Evolutionary conservation across 2,888 invertebrate species (phyloP), one percentile per base, ranked within the genome.

Genomic region (Rhogogaster chlorosoma): DNA sequence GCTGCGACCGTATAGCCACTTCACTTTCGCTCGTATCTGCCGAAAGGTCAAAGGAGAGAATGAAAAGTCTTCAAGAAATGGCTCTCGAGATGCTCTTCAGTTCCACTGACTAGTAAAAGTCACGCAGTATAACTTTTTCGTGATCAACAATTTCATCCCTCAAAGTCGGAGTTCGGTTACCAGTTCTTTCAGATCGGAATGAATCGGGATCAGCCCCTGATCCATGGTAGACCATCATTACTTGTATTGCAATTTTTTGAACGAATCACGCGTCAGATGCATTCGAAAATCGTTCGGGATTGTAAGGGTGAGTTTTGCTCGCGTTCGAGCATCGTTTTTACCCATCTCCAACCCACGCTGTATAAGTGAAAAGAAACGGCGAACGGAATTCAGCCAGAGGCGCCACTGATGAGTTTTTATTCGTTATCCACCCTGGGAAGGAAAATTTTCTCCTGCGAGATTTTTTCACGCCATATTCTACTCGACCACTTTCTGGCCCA

Each of bases 21-120:
- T 83, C 70, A 83, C 83, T 83, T 83, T 83, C 83, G 83, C 83
- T 67, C 83, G 67, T 67, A 83, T 83, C 83, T 83, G 83, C 83
- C 83, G 83, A 83, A 83, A 83, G 45, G 83, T 83, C 83, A 70
- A 83, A 83, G 45, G 83, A 45, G 45, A 45, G 45, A 80, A 80
- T 80, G 80, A 80, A 80, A 80, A 38, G 57, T 80, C 80, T 61
- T 36, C 10, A 26, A 80, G 61, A 53, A 57, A 57, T 49, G 45
- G 32, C 77, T 77, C 45, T 26, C 80, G 15, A 64, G 80, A 36
- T 10, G 15, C 80, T 64, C 80, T 80, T 7, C 61, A 57, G 77
- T 67, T 32, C 32, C 32, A 67, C 67, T 26, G 29, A 67, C 67
- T 67, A 32, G 67, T 32, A n/a, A 73, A 73, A 42, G 22, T 73